Conservation (phyloP, 2,797 vertebrate genomes). For the Chaetodon trifasciatus region DNA sequence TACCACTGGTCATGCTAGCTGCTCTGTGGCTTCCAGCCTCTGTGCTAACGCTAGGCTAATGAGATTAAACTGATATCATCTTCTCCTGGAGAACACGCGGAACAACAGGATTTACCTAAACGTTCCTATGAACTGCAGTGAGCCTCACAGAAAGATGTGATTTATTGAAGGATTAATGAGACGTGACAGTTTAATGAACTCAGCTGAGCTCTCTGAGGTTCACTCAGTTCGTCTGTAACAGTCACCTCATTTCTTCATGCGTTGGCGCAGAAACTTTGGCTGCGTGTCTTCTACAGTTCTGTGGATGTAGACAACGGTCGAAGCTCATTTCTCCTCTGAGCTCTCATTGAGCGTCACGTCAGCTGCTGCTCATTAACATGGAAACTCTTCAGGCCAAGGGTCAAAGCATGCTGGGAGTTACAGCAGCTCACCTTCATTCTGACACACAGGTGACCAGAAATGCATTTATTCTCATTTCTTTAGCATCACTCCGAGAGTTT, state of each 20-base stretch:
- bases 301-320: neutral
- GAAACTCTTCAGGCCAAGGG: neutral
- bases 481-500: no score
- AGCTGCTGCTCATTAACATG: constrained; percentile 2
- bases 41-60: neutral
- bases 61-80: neutral
- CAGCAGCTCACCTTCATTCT: no score
- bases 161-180: neutral
- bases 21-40: no score
- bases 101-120: neutral
- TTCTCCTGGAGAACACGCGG: neutral
- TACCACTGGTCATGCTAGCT: no score
- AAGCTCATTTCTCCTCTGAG: neutral
- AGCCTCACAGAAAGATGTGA: neutral
- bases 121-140: neutral
- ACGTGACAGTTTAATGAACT: neutral
- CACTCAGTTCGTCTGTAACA: neutral
- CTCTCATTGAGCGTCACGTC: constrained; percentile 23
- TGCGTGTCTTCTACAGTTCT: neutral
- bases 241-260: neutral
- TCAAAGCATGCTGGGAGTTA: neutral
- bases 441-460: no score
- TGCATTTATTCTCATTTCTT: no score
- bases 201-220: neutral
- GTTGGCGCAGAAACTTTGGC: neutral